A percentile compares a stretch with the other conserved stretches of the same genome.
Conservation (phyloP, 2,797 vertebrate species). For the Todus mexicanus region DNA sequence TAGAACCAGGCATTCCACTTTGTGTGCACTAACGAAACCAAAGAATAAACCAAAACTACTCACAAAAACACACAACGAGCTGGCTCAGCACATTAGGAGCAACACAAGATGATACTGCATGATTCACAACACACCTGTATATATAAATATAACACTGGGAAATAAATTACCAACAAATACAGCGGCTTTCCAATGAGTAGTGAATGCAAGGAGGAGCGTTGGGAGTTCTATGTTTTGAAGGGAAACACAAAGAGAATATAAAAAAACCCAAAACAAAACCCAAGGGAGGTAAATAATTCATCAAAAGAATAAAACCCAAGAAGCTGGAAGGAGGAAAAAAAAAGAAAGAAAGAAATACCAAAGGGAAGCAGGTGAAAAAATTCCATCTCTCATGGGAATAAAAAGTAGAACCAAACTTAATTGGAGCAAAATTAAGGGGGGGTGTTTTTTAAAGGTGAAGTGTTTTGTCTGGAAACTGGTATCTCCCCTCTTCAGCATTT, state of each 20-base stretch:
- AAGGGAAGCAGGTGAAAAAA: not conserved
- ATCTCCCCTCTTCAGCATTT: not conserved
- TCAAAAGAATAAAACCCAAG: constrained; percentile 12
- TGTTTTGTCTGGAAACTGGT: not conserved
- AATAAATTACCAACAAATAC: not conserved
- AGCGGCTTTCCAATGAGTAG: not conserved
- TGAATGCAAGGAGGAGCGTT: not conserved
- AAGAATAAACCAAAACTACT: not conserved
- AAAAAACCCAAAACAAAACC: not conserved
- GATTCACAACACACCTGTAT: not conserved
- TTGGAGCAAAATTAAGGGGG: not conserved
- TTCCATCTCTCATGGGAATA: not conserved
- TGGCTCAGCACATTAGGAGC: not conserved
- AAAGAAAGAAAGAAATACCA: not conserved
- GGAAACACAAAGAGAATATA: constrained; percentile 45
- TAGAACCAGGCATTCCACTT: not conserved
- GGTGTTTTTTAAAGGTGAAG: not conserved
- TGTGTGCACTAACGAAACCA: not conserved
- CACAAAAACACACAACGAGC: not conserved
- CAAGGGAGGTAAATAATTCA: constrained; percentile 42
- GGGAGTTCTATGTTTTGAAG: constrained; percentile 28
- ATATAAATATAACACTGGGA: not conserved
- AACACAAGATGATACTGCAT: not conserved
- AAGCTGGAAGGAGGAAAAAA: not conserved
- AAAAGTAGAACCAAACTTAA: not conserved